A percentile compares a stretch with the other conserved stretches of the same genome.
Evolutionary conservation across 92 coral and sea anemone species (phyloP).

Genomic region (Ricordea florida): DNA sequence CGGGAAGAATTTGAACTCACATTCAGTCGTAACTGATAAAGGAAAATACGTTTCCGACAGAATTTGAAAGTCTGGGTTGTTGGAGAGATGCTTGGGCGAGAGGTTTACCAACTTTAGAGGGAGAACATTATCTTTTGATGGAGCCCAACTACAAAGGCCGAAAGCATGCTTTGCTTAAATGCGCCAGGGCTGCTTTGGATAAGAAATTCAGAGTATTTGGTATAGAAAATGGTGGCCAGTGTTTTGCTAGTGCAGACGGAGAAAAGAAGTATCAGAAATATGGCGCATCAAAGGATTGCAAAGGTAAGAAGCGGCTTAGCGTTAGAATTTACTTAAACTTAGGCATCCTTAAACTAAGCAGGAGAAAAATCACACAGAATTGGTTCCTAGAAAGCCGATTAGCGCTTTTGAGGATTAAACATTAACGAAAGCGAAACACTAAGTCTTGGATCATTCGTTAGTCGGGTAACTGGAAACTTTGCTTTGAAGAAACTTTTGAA

Average conservation of each 20-base stretch:
- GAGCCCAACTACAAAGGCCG: slow-evolving; percentile 91
- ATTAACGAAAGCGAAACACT: too few species aligned
- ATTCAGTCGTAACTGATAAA: too few species aligned
- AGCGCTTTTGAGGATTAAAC: too few species aligned
- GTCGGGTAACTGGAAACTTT: not conserved
- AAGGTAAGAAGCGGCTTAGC: slow-evolving; percentile 61
- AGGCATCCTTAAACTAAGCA: too few species aligned
- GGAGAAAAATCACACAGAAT: too few species aligned
- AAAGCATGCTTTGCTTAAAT: slow-evolving; percentile 75
- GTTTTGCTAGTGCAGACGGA: slow-evolving; percentile 72
- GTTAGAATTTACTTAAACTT: too few species aligned
- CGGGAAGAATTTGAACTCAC: too few species aligned
- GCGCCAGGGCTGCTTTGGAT: slow-evolving; percentile 88
- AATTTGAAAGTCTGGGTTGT: slow-evolving; percentile 85
- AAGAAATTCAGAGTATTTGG: slow-evolving; percentile 75
- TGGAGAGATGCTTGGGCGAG: slow-evolving; percentile 96
- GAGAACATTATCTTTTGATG: slow-evolving; percentile 80
- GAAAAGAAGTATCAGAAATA: slow-evolving; percentile 65
- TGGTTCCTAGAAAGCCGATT: too few species aligned
- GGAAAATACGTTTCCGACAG: slow-evolving; percentile 17
- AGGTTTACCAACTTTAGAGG: slow-evolving; percentile 84
- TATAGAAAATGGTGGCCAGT: slow-evolving; percentile 96
- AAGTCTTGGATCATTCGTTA: too few species aligned
- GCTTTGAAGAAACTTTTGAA: too few species aligned
- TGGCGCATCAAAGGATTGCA: slow-evolving; percentile 77